Percentiles rank a stretch among this genome's conserved stretches.
Conservation (phyloP, 2,797 vertebrate species). For the Sylvilagus floridanus region DNA sequence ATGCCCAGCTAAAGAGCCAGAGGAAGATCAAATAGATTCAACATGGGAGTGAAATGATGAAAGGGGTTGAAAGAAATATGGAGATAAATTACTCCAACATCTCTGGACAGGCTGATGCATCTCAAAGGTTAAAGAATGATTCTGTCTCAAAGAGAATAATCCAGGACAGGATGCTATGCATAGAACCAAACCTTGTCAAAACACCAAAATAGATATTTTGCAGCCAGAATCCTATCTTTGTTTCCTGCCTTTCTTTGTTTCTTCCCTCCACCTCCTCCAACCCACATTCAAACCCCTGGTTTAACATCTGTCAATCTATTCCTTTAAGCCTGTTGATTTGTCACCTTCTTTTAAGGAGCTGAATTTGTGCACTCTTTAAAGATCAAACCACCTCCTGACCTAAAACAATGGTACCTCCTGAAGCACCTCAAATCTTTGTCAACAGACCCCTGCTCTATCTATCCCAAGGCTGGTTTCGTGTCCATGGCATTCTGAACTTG, state of each 20-base stretch:
- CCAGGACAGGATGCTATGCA: not conserved
- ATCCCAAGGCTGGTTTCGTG: not conserved
- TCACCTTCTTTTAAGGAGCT: conserved; percentile 1
- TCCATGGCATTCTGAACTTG: not conserved
- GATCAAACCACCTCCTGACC: not conserved
- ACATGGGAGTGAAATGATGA: conserved; percentile 48
- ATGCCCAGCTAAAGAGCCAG: not conserved
- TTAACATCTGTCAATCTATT: conserved; percentile 20
- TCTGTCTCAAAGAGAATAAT: conserved; percentile 2
- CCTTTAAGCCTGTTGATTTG: conserved; percentile 59
- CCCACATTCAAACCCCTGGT: not conserved
- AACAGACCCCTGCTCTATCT: conserved; percentile 36
- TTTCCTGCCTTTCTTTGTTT: conserved; percentile 11
- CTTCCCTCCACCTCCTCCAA: conserved; percentile 10
- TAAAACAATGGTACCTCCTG: not conserved
- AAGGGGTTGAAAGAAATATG: not conserved
- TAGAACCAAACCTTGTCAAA: conserved; percentile 45
- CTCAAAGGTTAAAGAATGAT: conserved; percentile 13
- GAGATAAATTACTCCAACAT: not conserved
- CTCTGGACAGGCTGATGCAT: not conserved
- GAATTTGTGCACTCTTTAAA: conserved; percentile 36
- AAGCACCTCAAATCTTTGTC: conserved; percentile 27
- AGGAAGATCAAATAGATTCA: not conserved
- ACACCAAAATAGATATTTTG: not conserved
- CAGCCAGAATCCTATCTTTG: not conserved